phyloP scores from a whole-genome alignment of 2,797 vertebrate species.

The Leptoclinus maculatus region DNA sequence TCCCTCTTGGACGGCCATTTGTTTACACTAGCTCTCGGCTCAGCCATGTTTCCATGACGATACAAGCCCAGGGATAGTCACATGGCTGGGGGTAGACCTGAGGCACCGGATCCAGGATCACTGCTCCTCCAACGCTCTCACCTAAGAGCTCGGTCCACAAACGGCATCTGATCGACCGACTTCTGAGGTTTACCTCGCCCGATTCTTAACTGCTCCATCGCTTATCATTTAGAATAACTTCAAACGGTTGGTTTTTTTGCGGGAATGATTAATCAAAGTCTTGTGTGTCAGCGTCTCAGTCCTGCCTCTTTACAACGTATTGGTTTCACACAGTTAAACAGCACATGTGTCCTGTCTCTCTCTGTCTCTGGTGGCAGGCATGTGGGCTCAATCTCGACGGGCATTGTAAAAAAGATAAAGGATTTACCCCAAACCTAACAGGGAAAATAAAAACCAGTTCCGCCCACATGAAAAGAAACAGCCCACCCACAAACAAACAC shows the following conservation, averaged over 20 bases:
- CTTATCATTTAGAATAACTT: slow-evolving; percentile 11
- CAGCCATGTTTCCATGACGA: slow-evolving; percentile 84
- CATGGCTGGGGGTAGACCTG: slow-evolving; percentile 67
- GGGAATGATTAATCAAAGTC: not conserved
- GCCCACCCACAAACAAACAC: slow-evolving; percentile 77
- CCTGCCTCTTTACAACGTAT: slow-evolving; percentile 37
- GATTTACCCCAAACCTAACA: slow-evolving; percentile 59
- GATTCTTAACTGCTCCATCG: not conserved
- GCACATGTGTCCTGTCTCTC: slow-evolving; percentile 39
- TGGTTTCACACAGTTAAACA: slow-evolving; percentile 31
- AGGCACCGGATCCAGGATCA: slow-evolving; percentile 62
- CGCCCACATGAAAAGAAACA: slow-evolving; percentile 78
- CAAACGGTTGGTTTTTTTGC: not conserved
- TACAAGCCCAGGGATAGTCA: slow-evolving; percentile 76
- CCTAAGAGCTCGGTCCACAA: slow-evolving; percentile 33
- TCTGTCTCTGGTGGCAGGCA: slow-evolving; percentile 59
- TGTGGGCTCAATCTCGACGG: slow-evolving; percentile 71
- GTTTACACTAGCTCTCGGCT: slow-evolving; percentile 81
- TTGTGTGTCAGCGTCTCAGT: slow-evolving; percentile 39
- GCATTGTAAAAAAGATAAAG: slow-evolving; percentile 76
- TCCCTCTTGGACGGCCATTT: slow-evolving; percentile 76
- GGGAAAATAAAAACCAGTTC: slow-evolving; percentile 66
- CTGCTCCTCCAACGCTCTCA: slow-evolving; percentile 36
- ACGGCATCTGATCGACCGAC: slow-evolving; percentile 21
- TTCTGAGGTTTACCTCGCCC: not conserved